phyloP scores from a whole-genome alignment of 2,888 invertebrate species.

The Aspidiotus rigidus region DNA sequence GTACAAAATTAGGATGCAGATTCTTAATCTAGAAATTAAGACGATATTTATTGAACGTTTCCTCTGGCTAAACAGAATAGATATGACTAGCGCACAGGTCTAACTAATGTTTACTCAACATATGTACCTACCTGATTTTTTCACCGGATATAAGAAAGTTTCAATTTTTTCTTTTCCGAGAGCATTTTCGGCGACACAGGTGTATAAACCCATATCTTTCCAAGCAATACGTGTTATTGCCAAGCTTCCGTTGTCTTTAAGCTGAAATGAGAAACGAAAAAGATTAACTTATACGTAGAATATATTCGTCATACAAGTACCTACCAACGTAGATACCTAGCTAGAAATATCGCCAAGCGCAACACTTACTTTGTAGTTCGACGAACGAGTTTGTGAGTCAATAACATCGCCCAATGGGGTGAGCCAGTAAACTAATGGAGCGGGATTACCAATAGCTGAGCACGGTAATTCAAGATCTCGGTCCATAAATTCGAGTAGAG shows the following conservation, averaged over 20 bases:
- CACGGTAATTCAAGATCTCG: slow-evolving; percentile 60
- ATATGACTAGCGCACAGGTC: no score
- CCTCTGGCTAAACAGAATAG: no score
- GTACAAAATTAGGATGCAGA: no score
- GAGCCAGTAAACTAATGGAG: slow-evolving; percentile 58
- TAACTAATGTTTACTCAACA: no score
- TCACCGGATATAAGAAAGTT: slow-evolving; percentile 65
- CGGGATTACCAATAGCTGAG: slow-evolving; percentile 54
- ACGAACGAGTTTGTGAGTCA: slow-evolving; percentile 40
- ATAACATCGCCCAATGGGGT: slow-evolving; percentile 50
- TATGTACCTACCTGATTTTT: slow-evolving; percentile 23
- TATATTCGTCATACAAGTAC: background rate
- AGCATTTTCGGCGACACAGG: slow-evolving; percentile 61
- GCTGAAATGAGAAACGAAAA: slow-evolving; percentile 41
- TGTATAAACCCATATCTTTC: slow-evolving; percentile 74
- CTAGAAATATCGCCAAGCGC: background rate
- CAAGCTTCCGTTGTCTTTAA: slow-evolving; percentile 65
- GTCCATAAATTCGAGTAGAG: slow-evolving; percentile 52
- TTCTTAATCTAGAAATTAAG: no score
- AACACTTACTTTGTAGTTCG: slow-evolving; percentile 23
- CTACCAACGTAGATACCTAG: background rate
- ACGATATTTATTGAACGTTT: no score
- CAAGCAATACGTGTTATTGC: slow-evolving; percentile 61
- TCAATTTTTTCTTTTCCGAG: slow-evolving; percentile 53
- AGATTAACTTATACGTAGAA: background rate